Base-by-base conservation (phyloP, 1,140 invertebrate species). In the Aphelenchoides besseyi region DNA sequence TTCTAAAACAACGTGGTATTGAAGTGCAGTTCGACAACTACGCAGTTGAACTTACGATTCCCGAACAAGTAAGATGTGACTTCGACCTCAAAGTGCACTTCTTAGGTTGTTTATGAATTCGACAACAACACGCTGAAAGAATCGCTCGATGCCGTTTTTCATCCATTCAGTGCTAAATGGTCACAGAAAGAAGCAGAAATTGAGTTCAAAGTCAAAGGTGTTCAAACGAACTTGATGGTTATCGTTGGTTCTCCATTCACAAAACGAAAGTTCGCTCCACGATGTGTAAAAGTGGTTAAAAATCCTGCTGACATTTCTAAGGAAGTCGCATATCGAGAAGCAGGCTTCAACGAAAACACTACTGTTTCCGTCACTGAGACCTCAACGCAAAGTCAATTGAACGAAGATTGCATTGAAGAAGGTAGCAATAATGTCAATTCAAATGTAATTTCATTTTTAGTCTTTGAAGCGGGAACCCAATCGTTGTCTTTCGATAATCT, bases 231-330 rank as follows among this genome's bases (percentile, higher is more conserved):
- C 5, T 59, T 59, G 55, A 18, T 12, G 12, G 55, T 59, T 33
- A 33, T 18, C 18, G 55, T 59, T 28, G 55, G 55, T 23, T 8
- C 55, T 28, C 55, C 5, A 33, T 18, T 59, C 5, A 5, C 55
- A 28, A 59, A 59, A 33, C 55, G 55, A 33, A 23, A 59, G 23
- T 59, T 59, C 55, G 18, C 5, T 5, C 55, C 55, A 8, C 55
- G 23, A 16, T 59, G 55, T 18, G 55, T 33, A 8, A 59, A 59
- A 8, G 5, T 8, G 23, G 5, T 23, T 12, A 23, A 48, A 48
- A 23, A 48, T 48, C 41, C 41, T 23, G 41, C 41, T 23, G 41
- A 48, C 41, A 23, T 16, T 12, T 23, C 41, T 12, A 48, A 48
- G 41, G 23, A 16, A 12, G 41, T 48, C 41, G 41, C 41, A 12